phyloP scores from a whole-genome alignment of 2,888 invertebrate species.

The Argyresthia albistria region DNA sequence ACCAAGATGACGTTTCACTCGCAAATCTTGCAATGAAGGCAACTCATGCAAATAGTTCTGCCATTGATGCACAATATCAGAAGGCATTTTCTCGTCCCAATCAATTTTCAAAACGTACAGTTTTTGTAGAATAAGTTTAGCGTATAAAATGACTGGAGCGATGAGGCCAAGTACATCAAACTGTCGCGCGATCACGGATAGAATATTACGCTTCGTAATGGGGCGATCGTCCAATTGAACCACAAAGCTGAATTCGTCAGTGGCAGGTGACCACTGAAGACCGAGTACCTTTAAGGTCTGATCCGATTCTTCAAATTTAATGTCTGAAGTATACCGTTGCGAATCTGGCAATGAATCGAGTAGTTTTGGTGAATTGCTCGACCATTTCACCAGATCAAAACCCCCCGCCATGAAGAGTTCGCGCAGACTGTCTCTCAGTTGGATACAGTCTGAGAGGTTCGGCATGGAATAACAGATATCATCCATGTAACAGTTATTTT shows the following conservation, averaged over 20 bases:
- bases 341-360: neutral
- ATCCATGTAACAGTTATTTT: neutral
- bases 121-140: slow-evolving; percentile 3
- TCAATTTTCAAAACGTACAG: neutral
- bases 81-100: slow-evolving; percentile 4
- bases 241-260: neutral
- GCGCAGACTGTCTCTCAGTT: neutral
- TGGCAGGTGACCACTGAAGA: neutral
- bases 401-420: neutral
- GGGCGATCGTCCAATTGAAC: neutral
- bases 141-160: neutral
- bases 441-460: neutral
- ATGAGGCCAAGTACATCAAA: neutral
- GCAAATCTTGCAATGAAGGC: no score
- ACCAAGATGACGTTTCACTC: no score
- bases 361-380: neutral
- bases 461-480: neutral
- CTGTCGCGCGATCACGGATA: neutral
- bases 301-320: neutral
- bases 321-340: neutral
- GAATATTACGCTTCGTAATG: neutral
- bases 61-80: no score
- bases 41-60: no score
- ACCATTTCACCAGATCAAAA: neutral
- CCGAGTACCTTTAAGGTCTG: neutral